These are phyloP conservation scores for Agrochola litura DNA, from an alignment of 2,888 invertebrate genomes.

Conservation along the genomic window DNA sequence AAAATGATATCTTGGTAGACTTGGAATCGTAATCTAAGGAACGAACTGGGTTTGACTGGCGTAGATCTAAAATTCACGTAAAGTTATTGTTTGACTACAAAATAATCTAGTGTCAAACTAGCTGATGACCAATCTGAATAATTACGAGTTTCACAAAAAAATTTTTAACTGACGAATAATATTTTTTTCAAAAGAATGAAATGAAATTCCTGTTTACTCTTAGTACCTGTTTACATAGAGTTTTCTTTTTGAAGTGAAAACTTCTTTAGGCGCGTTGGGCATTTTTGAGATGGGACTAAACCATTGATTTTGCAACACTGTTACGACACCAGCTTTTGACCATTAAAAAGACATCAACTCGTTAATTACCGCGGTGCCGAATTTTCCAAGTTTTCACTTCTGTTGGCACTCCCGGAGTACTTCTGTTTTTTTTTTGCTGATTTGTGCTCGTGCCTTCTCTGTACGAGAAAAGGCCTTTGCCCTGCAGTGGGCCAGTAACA, in stretches of 20 bases:
- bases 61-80: not conserved
- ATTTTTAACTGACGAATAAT: not conserved
- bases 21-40: not conserved
- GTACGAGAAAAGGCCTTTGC: not conserved
- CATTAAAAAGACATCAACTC: too few species aligned
- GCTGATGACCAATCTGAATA: not conserved
- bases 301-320: too few species aligned
- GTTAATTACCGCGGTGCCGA: too few species aligned
- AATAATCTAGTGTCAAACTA: not conserved
- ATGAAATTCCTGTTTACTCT: too few species aligned
- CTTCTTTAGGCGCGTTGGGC: too few species aligned
- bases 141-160: not conserved
- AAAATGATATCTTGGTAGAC: not conserved
- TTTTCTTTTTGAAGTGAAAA: too few species aligned
- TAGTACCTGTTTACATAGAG: too few species aligned
- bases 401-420: too few species aligned
- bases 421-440: not conserved
- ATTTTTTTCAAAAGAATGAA: not conserved
- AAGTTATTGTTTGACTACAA: too few species aligned
- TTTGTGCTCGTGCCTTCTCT: not conserved
- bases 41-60: not conserved
- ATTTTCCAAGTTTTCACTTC: too few species aligned
- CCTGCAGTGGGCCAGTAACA: not conserved
- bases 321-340: too few species aligned
- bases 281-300: too few species aligned